Evolutionary conservation across 2,797 vertebrate genomes (phyloP).

Genomic region (Sarcoramphus papa): DNA sequence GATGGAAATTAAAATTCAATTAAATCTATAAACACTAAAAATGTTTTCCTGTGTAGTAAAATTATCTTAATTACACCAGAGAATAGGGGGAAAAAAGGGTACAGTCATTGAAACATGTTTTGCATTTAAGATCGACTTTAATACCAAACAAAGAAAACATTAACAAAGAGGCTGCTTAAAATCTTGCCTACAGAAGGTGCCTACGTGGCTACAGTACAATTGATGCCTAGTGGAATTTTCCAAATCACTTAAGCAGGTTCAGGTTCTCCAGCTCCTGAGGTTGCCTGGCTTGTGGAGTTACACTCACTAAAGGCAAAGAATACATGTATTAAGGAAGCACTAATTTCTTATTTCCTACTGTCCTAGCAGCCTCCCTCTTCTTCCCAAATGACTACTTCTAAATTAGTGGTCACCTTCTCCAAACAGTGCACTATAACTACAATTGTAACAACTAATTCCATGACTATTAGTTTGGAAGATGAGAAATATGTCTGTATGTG

Average conservation of each 20-base stretch:
- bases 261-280: not conserved
- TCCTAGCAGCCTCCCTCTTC: not conserved
- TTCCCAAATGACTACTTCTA: not conserved
- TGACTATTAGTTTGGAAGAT: not conserved
- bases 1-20: slow-evolving; percentile 36
- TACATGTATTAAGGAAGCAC: not conserved
- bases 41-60: slow-evolving; percentile 7
- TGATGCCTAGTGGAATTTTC: not conserved
- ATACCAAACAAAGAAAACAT: not conserved
- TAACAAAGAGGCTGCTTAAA: not conserved
- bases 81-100: not conserved
- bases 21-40: slow-evolving; percentile 44
- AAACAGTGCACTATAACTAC: not conserved
- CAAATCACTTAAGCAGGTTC: not conserved
- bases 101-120: not conserved
- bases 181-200: not conserved
- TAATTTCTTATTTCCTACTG: not conserved
- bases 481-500: not conserved
- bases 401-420: not conserved
- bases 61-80: slow-evolving; percentile 36
- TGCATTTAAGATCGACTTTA: not conserved
- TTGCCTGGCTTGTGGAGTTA: not conserved
- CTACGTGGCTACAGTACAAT: not conserved
- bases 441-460: not conserved
- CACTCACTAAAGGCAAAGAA: not conserved